These are phyloP conservation scores for Porphyrio hochstetteri DNA, from an alignment of 2,113 vertebrate species.

Conservation along the genomic window DNA sequence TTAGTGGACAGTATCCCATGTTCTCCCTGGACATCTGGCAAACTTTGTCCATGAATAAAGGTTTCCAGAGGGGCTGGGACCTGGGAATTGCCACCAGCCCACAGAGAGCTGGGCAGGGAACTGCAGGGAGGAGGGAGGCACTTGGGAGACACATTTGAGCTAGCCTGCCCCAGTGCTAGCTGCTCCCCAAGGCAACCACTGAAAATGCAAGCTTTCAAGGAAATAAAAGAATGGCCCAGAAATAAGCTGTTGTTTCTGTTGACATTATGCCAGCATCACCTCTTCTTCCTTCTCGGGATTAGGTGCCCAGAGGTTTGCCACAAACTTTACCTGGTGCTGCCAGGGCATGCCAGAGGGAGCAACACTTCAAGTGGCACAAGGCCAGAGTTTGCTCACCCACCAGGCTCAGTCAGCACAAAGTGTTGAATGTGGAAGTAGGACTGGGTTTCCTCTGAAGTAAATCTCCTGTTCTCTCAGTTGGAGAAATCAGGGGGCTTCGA, in stretches of 20 bases:
- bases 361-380: background rate
- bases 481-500: background rate
- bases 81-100: background rate
- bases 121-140: background rate
- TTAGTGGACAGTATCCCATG: background rate
- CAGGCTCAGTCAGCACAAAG: background rate
- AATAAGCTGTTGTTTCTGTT: background rate
- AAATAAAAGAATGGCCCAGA: background rate
- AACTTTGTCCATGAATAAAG: fast-evolving
- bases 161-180: background rate
- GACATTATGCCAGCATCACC: background rate
- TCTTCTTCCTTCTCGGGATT: background rate
- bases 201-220: background rate
- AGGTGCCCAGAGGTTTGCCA: background rate
- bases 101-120: background rate
- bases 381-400: background rate
- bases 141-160: background rate
- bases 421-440: background rate
- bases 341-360: background rate
- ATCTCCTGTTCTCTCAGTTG: background rate
- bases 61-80: background rate
- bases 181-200: background rate
- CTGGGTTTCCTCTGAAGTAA: background rate
- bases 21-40: background rate
- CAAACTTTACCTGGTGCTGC: background rate